Base-by-base conservation (phyloP, 64 coral and sea anemone genomes). In the Orbicella faveolata region DNA sequence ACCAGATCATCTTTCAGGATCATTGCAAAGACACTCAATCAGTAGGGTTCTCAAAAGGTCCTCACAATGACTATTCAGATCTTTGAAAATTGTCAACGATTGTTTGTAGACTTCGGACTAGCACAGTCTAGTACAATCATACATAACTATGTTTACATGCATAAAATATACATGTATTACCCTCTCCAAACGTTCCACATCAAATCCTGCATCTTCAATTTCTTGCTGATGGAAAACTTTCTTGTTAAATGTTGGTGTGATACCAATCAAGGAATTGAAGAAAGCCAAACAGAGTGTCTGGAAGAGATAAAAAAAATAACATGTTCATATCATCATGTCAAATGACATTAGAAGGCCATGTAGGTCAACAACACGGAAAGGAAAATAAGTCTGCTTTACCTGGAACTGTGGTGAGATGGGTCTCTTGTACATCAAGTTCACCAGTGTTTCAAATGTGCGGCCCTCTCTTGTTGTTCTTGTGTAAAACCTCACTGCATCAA, bases 151-250 rank as follows among this genome's bases (percentile, higher is more conserved):
- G 30, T 30, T 30, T 48, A 48, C 44, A 48, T 59, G 15, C 15
- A 16, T 59, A 59, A 16, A 8, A 1, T 59, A 59, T 59, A 59
- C 6, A 59, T 59, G 55, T 59, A 15, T 59, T 92, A 99, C 96
- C 91, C 93, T 75, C 77, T 99, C 96, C 81, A 93, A 16, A 52
- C 87, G 83, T 80, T 99, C 93, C 83, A 89, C 81, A 85, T 95
- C 94, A 66, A 99, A 87, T 23, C 96, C 96, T 69, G 96, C 96
- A 79, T 93, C 89, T 30, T 93, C 90, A 54, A 99, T 88, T 59
- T 99, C 93, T 76, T 99, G 96, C 37, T 99, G 96, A 74, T 99
- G 94, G 33, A 89, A 99, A 13, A 99, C 94, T 78, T 95, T 95
- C 59, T 88, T 75, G 74, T 99, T 99, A 87, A 95, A 99, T 23